These are phyloP conservation scores for Erythrocercus mccallii DNA, from an alignment of 2,113 vertebrate species.

Conservation along the genomic window DNA sequence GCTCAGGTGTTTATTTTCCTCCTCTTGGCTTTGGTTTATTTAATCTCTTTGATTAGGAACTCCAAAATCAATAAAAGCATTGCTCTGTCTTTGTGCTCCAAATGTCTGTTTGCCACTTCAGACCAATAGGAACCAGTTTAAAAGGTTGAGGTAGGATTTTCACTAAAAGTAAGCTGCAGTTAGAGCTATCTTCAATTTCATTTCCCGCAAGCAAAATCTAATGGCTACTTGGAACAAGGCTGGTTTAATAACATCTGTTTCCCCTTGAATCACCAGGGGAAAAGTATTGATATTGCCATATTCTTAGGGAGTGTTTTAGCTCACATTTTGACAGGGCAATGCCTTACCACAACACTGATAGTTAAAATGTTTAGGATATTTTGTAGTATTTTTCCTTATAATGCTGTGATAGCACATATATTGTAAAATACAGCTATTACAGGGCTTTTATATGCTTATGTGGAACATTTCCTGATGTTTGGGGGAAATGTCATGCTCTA, in stretches of 20 bases:
- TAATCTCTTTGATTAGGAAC: neutral
- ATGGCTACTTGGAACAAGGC: neutral
- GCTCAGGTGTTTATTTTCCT: neutral
- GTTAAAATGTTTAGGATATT: constrained; percentile 14
- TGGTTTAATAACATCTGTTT: constrained; percentile 56
- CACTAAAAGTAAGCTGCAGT: neutral
- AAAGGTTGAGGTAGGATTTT: neutral
- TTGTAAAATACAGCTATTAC: neutral
- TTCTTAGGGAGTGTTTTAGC: constrained; percentile 18
- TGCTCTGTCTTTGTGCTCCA: neutral
- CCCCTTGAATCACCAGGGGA: neutral
- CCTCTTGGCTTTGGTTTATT: neutral
- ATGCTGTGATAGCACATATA: neutral
- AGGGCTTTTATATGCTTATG: neutral
- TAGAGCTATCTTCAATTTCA: neutral
- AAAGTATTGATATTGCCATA: constrained; percentile 25
- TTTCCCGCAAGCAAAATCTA: constrained; percentile 13
- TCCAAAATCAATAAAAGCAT: neutral
- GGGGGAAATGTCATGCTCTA: neutral
- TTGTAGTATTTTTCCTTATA: neutral
- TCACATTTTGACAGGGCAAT: constrained; percentile 31
- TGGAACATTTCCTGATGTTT: neutral
- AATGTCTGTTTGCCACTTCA: neutral
- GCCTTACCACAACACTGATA: neutral
- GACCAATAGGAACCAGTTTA: neutral